Percentiles rank a stretch among this genome's conserved stretches.
Evolutionary conservation across 2,797 vertebrate species (phyloP).

Genomic region (Alexandromys oeconomus): DNA sequence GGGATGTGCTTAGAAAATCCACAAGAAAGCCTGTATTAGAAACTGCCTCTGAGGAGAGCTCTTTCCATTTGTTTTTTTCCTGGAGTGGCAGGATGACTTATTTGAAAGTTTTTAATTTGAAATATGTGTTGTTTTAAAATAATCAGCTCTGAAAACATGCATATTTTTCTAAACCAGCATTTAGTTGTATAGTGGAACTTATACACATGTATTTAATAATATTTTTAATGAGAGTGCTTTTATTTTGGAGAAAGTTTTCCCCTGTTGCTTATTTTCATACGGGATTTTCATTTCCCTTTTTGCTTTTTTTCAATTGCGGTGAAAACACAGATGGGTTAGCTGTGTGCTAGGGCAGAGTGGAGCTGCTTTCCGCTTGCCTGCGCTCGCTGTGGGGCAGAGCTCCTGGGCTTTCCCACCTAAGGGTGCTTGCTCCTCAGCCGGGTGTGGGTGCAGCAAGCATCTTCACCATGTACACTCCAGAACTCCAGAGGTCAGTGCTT

Average conservation of each 20-base stretch:
- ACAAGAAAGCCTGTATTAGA: slow-evolving; percentile 18
- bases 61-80: neutral
- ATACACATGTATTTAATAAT: neutral
- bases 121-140: slow-evolving; percentile 47
- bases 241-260: slow-evolving; percentile 84
- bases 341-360: slow-evolving; percentile 64
- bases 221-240: slow-evolving; percentile 58
- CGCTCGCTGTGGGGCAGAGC: slow-evolving; percentile 61
- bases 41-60: neutral
- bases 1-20: slow-evolving; percentile 33
- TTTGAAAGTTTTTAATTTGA: slow-evolving; percentile 56
- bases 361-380: slow-evolving; percentile 63
- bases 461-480: neutral
- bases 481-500: slow-evolving; percentile 34
- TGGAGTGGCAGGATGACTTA: neutral
- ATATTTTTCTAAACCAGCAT: slow-evolving; percentile 23
- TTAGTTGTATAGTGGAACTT: neutral
- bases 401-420: slow-evolving; percentile 44
- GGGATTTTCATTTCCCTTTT: slow-evolving; percentile 85
- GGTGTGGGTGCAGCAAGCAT: neutral
- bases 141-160: neutral
- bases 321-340: slow-evolving; percentile 77
- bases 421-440: neutral
- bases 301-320: slow-evolving; percentile 72
- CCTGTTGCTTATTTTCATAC: slow-evolving; percentile 77